These are phyloP conservation scores for Quadroppia sp. DNA, from an alignment of 2,888 invertebrate genomes.

Conservation along the genomic window DNA sequence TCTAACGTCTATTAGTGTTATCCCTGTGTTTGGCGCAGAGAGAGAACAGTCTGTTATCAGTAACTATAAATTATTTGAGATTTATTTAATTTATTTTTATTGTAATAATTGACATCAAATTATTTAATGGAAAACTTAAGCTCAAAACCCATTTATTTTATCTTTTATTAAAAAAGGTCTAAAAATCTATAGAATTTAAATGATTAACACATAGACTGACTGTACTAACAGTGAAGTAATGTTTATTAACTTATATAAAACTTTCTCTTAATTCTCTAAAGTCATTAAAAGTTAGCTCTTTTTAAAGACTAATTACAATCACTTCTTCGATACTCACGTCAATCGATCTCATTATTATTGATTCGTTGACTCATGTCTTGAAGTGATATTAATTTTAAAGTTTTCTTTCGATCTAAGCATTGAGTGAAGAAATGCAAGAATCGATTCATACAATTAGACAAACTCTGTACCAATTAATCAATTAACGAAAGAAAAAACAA, in stretches of 20 bases:
- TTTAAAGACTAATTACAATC: constrained; percentile 31
- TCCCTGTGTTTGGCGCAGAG: no score
- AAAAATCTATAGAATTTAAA: constrained; percentile 12
- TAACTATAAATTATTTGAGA: constrained; percentile 31
- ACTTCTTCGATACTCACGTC: constrained; percentile 2
- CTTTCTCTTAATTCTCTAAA: constrained; percentile 27
- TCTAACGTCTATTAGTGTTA: constrained; percentile 33
- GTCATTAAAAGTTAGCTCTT: constrained; percentile 31
- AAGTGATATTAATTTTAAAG: no score
- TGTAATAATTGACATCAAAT: constrained; percentile 37
- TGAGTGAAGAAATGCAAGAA: no score
- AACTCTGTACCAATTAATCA: background rate
- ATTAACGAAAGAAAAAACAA: background rate
- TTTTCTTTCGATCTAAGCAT: no score
- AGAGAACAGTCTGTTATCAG: constrained; percentile 21
- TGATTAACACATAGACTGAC: background rate
- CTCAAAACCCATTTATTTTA: constrained; percentile 24
- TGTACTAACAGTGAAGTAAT: background rate
- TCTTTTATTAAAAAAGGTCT: constrained; percentile 5
- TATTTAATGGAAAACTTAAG: constrained; percentile 30
- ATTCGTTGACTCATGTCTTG: background rate
- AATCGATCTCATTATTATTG: background rate
- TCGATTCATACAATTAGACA: background rate
- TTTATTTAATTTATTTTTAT: constrained; percentile 36
- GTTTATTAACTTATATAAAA: background rate